Evolutionary conservation across 2,888 invertebrate genomes (phyloP).

Genomic region (Branchellion lobata): DNA sequence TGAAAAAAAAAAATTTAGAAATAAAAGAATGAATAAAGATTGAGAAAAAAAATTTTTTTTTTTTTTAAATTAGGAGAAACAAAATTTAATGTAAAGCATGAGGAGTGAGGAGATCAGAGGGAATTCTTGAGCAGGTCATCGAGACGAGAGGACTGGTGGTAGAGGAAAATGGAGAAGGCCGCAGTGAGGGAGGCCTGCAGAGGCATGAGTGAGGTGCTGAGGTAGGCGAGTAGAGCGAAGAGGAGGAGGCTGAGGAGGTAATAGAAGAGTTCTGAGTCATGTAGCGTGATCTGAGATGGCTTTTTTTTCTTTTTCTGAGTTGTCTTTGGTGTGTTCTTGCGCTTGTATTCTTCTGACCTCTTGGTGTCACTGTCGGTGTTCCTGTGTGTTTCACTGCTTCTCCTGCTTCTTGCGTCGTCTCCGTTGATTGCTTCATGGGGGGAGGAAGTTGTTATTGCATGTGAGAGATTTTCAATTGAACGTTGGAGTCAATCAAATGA

Average conservation of each 20-base stretch:
- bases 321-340: not conserved
- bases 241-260: constrained; percentile 39
- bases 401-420: not conserved
- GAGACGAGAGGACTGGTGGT: constrained; percentile 28
- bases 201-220: constrained; percentile 37
- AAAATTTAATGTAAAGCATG: no score
- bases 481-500: no score
- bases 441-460: no score
- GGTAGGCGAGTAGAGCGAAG: constrained; percentile 36
- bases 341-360: not conserved
- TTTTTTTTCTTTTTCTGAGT: constrained; percentile 19
- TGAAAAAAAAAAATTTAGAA: no score
- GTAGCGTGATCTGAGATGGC: not conserved
- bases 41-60: no score
- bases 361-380: not conserved
- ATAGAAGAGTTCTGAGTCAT: constrained; percentile 34
- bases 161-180: constrained; percentile 47
- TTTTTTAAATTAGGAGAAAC: no score
- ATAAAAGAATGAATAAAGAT: no score
- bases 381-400: not conserved
- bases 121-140: constrained; percentile 6
- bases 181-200: constrained; percentile 43
- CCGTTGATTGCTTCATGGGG: not conserved
- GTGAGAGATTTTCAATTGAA: no score
- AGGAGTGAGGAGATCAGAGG: no score